Base-by-base conservation (phyloP, 2,888 invertebrate genomes). In the Pachycephus smyrnensis region DNA sequence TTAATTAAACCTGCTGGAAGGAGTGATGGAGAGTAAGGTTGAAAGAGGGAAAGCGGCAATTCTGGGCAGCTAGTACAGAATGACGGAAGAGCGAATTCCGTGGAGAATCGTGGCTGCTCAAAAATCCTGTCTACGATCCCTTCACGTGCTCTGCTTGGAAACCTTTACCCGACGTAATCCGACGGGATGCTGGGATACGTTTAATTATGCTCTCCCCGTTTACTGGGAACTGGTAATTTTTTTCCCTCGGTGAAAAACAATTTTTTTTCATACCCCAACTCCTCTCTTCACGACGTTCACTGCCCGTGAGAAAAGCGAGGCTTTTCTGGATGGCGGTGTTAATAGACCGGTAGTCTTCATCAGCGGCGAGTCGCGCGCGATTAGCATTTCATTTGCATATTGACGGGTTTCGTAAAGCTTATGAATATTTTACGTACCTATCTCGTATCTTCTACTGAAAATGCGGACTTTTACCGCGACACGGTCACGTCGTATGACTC, bases 381-480 rank as follows among this genome's bases (percentile, higher is more conserved):
- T 91, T 91, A 91, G 89, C 91, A 91, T 91, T 88, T 83, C 86
- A 90, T 91, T 91, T 90, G 89, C 91, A 91, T 91, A 91, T 90
- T 91, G 90, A 91, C 91, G 90, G 91, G 89, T 90, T 91, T 91
- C 89, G 88, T 88, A 90, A 91, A 91, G 91, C 89, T 91, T 91
- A 91, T 91, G 91, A 91, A 91, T 91, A 91, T 90, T 91, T 91
- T 90, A 91, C 84, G 83, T 81, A 78, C 73, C 80, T 81, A 55
- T 55, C 55, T 31, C 31, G 32, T 71, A 71, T 31, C 31, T 31
- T 23, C 71, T 15, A 33, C 32, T 31, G 32, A 71, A 71, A 71
- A 31, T 71, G 32, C 32, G 31, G 31, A 30, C 15, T 71, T 33
- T 55, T 55, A 55, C 55, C 23, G 55, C 23, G 55, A 55, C 55